Evolutionary conservation across 2,797 vertebrate species (phyloP).

Genomic region (Hemibagrus guttatus): DNA sequence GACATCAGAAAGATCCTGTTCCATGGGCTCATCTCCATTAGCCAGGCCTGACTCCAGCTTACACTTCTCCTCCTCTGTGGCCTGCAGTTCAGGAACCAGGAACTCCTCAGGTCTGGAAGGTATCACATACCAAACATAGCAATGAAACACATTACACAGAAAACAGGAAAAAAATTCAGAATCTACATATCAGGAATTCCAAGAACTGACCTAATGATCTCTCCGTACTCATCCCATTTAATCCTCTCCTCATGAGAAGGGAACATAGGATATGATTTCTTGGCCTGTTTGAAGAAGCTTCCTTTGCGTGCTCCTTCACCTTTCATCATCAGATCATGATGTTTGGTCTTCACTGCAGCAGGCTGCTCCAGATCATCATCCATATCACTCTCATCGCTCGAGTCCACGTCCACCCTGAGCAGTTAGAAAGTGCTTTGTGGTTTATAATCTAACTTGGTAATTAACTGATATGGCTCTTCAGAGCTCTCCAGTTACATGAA

Average conservation of each 20-base stretch:
- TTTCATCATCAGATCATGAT: slow-evolving; percentile 99
- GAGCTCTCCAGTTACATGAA: background rate
- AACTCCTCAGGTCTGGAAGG: slow-evolving; percentile 91
- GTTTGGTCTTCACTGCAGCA: slow-evolving; percentile 86
- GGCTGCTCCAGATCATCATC: slow-evolving; percentile 96
- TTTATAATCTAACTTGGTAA: background rate
- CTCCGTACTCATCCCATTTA: slow-evolving; percentile 99
- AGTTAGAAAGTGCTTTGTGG: background rate
- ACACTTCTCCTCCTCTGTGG: slow-evolving; percentile 96
- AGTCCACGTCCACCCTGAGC: slow-evolving; percentile 91
- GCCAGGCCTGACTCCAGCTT: slow-evolving; percentile 92
- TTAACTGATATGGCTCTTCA: background rate
- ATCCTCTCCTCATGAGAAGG: slow-evolving; percentile 95
- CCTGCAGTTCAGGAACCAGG: slow-evolving; percentile 95
- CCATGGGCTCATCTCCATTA: slow-evolving; percentile 96
- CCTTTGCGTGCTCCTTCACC: slow-evolving; percentile 93
- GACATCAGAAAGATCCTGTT: slow-evolving; percentile 95
- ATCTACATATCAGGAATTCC: background rate
- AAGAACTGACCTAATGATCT: slow-evolving; percentile 89
- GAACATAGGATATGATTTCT: slow-evolving; percentile 98
- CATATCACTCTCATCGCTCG: slow-evolving; percentile 94
- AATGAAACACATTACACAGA: background rate
- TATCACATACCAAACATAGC: slow-evolving; percentile 8
- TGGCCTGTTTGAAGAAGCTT: slow-evolving; percentile 98
- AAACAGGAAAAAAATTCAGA: background rate